A percentile compares a stretch with the other conserved stretches of the same genome.
phyloP scores from a whole-genome alignment of 1,140 invertebrate genomes.

The Drosophila leontia region DNA sequence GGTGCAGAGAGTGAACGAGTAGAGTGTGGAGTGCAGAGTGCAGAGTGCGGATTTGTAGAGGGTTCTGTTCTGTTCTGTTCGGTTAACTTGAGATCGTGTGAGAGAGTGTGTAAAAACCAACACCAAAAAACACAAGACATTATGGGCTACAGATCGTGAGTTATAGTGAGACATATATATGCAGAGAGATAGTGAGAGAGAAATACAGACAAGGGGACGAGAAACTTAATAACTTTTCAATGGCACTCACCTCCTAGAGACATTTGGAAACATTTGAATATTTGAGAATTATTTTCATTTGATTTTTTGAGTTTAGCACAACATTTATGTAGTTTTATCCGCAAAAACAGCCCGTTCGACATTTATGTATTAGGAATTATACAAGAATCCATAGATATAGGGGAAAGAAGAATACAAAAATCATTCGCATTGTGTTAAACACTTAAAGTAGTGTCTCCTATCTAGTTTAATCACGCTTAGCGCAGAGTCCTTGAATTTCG shows the following conservation, averaged over 20 bases:
- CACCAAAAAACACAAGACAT: conserved; percentile 57
- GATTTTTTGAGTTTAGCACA: conserved; percentile 68
- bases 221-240: conserved; percentile 52
- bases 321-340: conserved; percentile 75
- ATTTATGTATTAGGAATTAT: conserved; percentile 65
- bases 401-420: conserved; percentile 72
- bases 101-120: conserved; percentile 53
- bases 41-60: conserved; percentile 31
- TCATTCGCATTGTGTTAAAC: conserved; percentile 69
- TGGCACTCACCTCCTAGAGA: conserved; percentile 79
- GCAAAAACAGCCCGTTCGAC: conserved; percentile 78
- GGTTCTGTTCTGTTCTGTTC: conserved; percentile 29
- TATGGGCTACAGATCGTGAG: conserved; percentile 41
- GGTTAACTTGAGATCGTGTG: conserved; percentile 27
- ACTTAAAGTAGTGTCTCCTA: conserved; percentile 27
- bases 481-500: conserved; percentile 39
- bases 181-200: conserved; percentile 36
- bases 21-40: conserved; percentile 20
- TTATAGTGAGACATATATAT: conserved; percentile 25
- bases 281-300: conserved; percentile 47
- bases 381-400: conserved; percentile 66
- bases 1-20: conserved; percentile 21
- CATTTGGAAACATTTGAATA: conserved; percentile 66
- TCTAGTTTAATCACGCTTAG: conserved; percentile 62
- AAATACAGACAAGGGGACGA: conserved; percentile 44